A percentile compares a stretch with the other conserved stretches of the same genome.
phyloP scores from a whole-genome alignment of 2,888 invertebrate species.

The Achlya flavicornis region DNA sequence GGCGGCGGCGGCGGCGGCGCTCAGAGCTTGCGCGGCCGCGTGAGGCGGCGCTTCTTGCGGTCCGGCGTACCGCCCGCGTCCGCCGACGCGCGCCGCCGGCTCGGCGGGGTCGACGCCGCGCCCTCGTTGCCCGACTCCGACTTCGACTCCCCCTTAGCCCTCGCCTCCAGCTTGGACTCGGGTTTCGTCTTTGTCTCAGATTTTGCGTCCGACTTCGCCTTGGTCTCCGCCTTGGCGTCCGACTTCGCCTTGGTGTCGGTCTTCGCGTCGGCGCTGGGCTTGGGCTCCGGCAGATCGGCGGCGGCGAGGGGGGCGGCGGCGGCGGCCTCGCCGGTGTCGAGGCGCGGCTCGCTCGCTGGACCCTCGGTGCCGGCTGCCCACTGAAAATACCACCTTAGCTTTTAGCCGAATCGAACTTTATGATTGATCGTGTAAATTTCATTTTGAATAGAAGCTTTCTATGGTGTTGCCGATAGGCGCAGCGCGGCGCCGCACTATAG shows the following conservation, averaged over 20 bases:
- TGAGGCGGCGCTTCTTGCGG: conserved; percentile 78
- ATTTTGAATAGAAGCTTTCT: too few relatives aligned
- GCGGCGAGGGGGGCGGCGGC: conserved; percentile 32
- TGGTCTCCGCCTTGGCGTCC: conserved; percentile 25
- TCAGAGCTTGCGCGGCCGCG: conserved; percentile 76
- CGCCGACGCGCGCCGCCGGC: conserved; percentile 70
- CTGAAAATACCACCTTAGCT: conserved; percentile 43
- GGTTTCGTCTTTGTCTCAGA: neutral
- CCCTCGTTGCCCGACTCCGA: conserved; percentile 44
- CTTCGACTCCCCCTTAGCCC: conserved; percentile 35
- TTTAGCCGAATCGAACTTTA: neutral
- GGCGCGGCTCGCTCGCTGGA: conserved; percentile 34
- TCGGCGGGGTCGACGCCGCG: conserved; percentile 50
- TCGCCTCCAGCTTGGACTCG: conserved; percentile 16
- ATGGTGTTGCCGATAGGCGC: too few relatives aligned
- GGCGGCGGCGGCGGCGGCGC: conserved; percentile 13
- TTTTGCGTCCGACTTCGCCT: conserved; percentile 20
- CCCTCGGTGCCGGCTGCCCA: conserved; percentile 60
- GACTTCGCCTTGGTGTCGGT: conserved; percentile 34
- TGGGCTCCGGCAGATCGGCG: conserved; percentile 23
- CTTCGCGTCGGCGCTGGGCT: conserved; percentile 38
- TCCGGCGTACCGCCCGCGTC: conserved; percentile 67
- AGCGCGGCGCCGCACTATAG: too few relatives aligned
- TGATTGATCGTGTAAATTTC: too few relatives aligned
- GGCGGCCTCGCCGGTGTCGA: conserved; percentile 33